These are phyloP conservation scores for Cyphomyrus plagiostoma DNA, from an alignment of 2,113 vertebrate species.

Conservation along the genomic window DNA sequence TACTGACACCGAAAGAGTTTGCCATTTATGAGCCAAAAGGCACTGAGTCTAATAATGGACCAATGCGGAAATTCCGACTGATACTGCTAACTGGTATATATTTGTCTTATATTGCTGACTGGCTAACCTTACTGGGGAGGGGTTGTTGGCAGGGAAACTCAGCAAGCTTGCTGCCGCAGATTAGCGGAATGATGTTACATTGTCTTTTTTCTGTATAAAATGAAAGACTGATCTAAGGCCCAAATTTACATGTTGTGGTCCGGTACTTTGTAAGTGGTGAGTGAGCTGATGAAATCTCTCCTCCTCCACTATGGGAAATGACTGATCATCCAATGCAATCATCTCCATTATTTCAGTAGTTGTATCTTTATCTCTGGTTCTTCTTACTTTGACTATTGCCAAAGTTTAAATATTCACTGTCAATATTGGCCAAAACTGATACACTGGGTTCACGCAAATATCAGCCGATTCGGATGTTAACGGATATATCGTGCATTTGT, in stretches of 20 bases:
- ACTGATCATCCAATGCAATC: background rate
- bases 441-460: background rate
- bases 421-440: background rate
- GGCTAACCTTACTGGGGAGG: background rate
- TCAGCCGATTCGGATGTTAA: background rate
- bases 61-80: background rate
- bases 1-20: slow-evolving; percentile 84
- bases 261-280: background rate
- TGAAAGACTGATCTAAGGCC: background rate
- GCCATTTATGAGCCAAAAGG: background rate
- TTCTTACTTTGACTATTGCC: background rate
- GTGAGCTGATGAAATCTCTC: background rate
- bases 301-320: background rate
- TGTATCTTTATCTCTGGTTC: background rate
- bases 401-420: background rate
- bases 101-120: background rate
- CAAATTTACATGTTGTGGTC: background rate
- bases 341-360: background rate
- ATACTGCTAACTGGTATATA: background rate
- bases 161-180: background rate
- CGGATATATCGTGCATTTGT: background rate
- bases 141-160: background rate
- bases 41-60: background rate
- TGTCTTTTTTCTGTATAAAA: background rate
- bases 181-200: background rate